These are phyloP conservation scores for Ptychobarbus kaznakovi DNA, from an alignment of 2,797 vertebrate species.

Conservation along the genomic window DNA sequence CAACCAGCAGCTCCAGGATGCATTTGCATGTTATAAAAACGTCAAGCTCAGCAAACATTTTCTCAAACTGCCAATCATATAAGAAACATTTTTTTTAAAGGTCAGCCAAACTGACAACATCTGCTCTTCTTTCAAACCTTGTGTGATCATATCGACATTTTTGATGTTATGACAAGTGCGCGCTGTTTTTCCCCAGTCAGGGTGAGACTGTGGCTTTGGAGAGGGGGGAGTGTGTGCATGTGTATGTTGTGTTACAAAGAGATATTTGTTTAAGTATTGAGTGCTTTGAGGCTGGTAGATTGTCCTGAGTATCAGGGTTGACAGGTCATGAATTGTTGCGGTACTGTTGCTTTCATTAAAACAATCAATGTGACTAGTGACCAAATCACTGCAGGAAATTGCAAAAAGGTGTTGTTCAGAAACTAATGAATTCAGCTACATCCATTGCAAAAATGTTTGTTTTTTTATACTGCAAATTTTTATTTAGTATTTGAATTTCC, in stretches of 20 bases:
- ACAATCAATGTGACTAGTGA: slow-evolving; percentile 74
- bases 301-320: slow-evolving; percentile 81
- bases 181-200: slow-evolving; percentile 29
- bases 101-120: slow-evolving; percentile 18
- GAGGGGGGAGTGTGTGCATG: slow-evolving; percentile 10
- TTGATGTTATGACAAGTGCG: slow-evolving; percentile 44
- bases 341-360: slow-evolving; percentile 79
- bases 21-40: slow-evolving; percentile 28
- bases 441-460: not conserved
- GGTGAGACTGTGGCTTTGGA: slow-evolving; percentile 25
- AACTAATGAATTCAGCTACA: slow-evolving; percentile 16
- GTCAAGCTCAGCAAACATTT: slow-evolving; percentile 10
- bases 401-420: slow-evolving; percentile 67
- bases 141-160: slow-evolving; percentile 39
- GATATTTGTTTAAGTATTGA: slow-evolving; percentile 75
- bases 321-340: slow-evolving; percentile 85
- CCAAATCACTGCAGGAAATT: slow-evolving; percentile 76
- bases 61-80: slow-evolving; percentile 21
- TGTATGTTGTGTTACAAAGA: slow-evolving; percentile 74
- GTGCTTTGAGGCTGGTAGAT: slow-evolving; percentile 80
- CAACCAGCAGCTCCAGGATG: not conserved
- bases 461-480: slow-evolving; percentile 28
- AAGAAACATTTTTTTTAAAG: slow-evolving; percentile 18
- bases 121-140: slow-evolving; percentile 35
- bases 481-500: slow-evolving; percentile 33